Evolutionary conservation across 2,888 invertebrate genomes (phyloP).

Genomic region (Phanerotoma sp.): DNA sequence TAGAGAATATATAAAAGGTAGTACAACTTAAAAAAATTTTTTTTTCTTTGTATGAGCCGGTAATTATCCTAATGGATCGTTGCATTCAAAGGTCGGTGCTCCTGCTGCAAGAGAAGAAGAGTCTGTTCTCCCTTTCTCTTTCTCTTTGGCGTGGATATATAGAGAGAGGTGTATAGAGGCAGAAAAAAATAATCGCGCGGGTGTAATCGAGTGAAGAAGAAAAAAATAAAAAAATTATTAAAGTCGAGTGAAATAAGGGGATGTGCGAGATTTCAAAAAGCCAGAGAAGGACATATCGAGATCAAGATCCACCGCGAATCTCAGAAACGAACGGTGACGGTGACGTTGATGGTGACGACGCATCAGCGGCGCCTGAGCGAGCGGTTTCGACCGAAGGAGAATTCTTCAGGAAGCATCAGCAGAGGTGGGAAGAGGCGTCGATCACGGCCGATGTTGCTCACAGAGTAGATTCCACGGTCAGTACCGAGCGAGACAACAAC

Average conservation of each 20-base stretch:
- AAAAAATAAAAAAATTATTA: not conserved
- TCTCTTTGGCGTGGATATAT: not conserved
- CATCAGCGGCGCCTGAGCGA: conserved; percentile 12
- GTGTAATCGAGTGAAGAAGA: not conserved
- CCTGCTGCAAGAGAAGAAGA: not conserved
- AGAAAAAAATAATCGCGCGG: not conserved
- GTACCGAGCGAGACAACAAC: conserved; percentile 37
- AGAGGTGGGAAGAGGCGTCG: conserved; percentile 36
- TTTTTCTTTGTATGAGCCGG: not conserved
- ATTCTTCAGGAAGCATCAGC: conserved; percentile 30
- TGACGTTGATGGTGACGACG: conserved; percentile 10
- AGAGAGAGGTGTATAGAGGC: no score
- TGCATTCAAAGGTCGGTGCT: conserved; percentile 8
- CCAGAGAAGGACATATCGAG: conserved; percentile 47
- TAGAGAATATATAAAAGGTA: not conserved
- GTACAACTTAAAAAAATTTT: not conserved
- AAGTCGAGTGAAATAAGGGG: not conserved
- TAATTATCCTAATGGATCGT: conserved; percentile 14
- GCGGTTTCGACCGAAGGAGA: conserved; percentile 20
- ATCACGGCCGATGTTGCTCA: conserved; percentile 20
- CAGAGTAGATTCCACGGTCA: conserved; percentile 29
- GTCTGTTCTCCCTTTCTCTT: not conserved
- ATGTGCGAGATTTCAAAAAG: conserved; percentile 47
- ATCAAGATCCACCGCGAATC: conserved; percentile 52
- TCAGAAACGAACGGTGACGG: conserved; percentile 33